A percentile compares a stretch with the other conserved stretches of the same genome.
These are phyloP conservation scores for Megaceryle torquata DNA, from an alignment of 2,113 vertebrate genomes.

Conservation along the genomic window DNA sequence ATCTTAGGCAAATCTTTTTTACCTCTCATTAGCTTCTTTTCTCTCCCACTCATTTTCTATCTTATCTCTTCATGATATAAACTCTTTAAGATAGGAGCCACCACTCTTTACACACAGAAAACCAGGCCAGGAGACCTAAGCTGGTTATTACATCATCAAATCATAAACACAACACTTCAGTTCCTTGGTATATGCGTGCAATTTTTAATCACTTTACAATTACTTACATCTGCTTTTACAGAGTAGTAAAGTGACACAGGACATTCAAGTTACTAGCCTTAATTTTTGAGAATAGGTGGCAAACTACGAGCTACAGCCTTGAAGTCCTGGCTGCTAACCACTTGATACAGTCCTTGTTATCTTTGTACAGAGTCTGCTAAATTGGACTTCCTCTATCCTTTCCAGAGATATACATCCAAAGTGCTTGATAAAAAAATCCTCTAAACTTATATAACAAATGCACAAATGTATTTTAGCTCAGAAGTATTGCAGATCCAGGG, in stretches of 20 bases:
- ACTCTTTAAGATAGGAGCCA: background rate
- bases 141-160: background rate
- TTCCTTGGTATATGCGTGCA: background rate
- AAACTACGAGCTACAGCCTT: background rate
- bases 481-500: conserved; percentile 29
- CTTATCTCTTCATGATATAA: background rate
- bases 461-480: conserved; percentile 49
- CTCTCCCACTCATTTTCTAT: background rate
- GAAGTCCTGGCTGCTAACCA: background rate
- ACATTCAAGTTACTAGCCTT: background rate
- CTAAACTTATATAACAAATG: conserved; percentile 52
- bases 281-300: background rate
- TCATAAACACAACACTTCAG: background rate
- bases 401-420: background rate
- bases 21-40: background rate
- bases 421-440: background rate
- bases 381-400: background rate
- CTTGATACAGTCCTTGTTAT: background rate
- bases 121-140: background rate
- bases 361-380: background rate
- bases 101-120: background rate
- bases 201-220: background rate
- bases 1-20: background rate
- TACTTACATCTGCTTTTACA: background rate
- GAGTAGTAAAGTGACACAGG: background rate